phyloP scores from a whole-genome alignment of 2,888 invertebrate genomes.

The Malachius bipustulatus region DNA sequence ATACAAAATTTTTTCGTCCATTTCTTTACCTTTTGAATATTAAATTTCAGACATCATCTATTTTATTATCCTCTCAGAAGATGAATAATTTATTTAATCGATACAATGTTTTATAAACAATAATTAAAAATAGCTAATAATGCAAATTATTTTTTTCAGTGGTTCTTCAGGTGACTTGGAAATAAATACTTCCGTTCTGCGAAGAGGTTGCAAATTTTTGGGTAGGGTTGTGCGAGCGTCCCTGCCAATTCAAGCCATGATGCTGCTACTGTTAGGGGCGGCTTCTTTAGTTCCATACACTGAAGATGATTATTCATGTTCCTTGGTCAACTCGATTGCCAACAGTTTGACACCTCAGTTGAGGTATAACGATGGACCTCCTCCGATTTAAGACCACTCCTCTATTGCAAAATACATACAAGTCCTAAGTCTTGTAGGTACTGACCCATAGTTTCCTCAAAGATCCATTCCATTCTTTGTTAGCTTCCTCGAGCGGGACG shows the following conservation, averaged over 20 bases:
- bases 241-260: conserved; percentile 86
- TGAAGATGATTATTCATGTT: conserved; percentile 75
- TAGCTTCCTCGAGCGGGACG: conserved; percentile 17
- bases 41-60: too few species aligned
- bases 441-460: conserved; percentile 5
- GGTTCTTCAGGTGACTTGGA: conserved; percentile 27
- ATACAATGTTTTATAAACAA: too few species aligned
- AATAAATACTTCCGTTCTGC: conserved; percentile 53
- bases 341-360: conserved; percentile 79
- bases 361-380: conserved; percentile 85
- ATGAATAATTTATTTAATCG: too few species aligned
- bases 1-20: too few species aligned
- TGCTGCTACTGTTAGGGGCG: conserved; percentile 84
- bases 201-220: conserved; percentile 71
- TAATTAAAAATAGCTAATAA: too few species aligned
- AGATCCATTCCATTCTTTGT: conserved; percentile 19
- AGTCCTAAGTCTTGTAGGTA: too few species aligned
- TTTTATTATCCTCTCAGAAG: too few species aligned
- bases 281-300: conserved; percentile 85
- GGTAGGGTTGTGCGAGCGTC: conserved; percentile 84
- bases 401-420: conserved; percentile 6
- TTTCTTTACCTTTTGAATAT: too few species aligned
- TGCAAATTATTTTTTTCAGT: too few species aligned
- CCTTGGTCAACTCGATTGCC: conserved; percentile 71
- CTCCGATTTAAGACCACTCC: conserved; percentile 56